These are phyloP conservation scores for Arge pagana DNA, from an alignment of 2,888 invertebrate genomes.

Conservation along the genomic window DNA sequence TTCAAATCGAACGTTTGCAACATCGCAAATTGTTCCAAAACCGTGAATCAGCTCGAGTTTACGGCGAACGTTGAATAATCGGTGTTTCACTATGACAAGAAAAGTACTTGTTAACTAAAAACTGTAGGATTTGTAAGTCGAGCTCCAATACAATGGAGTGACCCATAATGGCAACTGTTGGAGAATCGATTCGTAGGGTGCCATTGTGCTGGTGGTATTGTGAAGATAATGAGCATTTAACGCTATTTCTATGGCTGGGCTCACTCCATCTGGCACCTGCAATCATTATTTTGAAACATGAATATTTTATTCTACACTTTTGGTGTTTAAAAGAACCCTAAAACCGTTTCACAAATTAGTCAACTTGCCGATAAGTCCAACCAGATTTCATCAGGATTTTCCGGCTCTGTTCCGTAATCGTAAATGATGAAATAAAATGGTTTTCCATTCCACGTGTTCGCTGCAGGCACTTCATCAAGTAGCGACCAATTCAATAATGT, in stretches of 20 bases:
- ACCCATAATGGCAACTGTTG: slow-evolving; percentile 16
- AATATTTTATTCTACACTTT: no score
- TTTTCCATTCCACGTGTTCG: slow-evolving; percentile 6
- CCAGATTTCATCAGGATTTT: slow-evolving; percentile 11
- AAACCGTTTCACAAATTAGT: neutral
- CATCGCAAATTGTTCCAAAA: no score
- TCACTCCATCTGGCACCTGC: slow-evolving; percentile 7
- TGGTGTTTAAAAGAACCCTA: no score
- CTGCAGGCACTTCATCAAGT: neutral
- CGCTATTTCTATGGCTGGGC: slow-evolving; percentile 15
- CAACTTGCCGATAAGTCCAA: slow-evolving; percentile 13
- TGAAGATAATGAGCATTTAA: slow-evolving; percentile 17
- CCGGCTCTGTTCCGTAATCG: slow-evolving; percentile 12
- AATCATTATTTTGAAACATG: no score
- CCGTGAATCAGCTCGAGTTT: no score
- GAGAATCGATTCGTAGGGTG: slow-evolving; percentile 17
- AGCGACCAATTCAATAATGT: slow-evolving; percentile 17
- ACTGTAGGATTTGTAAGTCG: slow-evolving; percentile 15
- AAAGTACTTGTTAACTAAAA: slow-evolving; percentile 6
- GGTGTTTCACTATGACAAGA: no score
- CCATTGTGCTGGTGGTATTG: neutral
- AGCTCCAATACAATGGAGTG: slow-evolving; percentile 16
- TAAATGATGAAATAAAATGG: slow-evolving; percentile 11
- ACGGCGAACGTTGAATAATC: no score
- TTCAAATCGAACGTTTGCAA: no score